Base-by-base conservation (phyloP, 2,888 invertebrate species). In the Oscheius sp. region DNA sequence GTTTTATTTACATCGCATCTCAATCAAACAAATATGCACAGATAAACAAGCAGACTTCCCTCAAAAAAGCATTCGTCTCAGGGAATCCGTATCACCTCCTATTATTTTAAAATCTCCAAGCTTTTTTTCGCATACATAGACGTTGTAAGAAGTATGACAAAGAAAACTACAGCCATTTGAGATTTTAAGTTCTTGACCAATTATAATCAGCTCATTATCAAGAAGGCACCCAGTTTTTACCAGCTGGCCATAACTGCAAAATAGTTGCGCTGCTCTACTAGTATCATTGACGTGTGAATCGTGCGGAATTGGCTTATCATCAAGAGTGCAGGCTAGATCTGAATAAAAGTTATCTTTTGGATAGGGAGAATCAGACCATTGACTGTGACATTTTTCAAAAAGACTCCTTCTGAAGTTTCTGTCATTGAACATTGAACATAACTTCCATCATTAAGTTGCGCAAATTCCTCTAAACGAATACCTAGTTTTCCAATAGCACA, bases 71-170 rank as follows among this genome's bases (percentile, higher is more conserved):
- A 48, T 48, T 23, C n/a, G n/a, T n/a, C 8, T 52, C 29, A 29
- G 17, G 17, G 52, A 50, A n/a, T n/a, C n/a, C n/a, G 50, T 25
- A 23, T 53, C 29, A 27, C n/a, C 15, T 12, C 66, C 65, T 33
- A 71, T 50, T n/a, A 75, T 65, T 29, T 52, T 34, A 57, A 75
- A 77, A n/a, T 77, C 73, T n/a, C 55, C 64, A 33, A 77, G 29
- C 4, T 67, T 67, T 10, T 67, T 68, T 23, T 77, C 75, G 50
- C 77, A 77, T 27, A 77, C 73, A 67, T 77, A 77, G 25, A 75
- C 77, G 31, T 77, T 77, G 8, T 72, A 71, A 63, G 76, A 76
- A 12, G 75, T 73, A 58, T 78, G 78, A 39, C 78, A 78, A 6
- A 78, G 67, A 70, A 76, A 78, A n/a, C 74, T 64, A 52, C 78